phyloP scores from a whole-genome alignment of 2,113 vertebrate genomes.

The Hippocampus mohnikei region DNA sequence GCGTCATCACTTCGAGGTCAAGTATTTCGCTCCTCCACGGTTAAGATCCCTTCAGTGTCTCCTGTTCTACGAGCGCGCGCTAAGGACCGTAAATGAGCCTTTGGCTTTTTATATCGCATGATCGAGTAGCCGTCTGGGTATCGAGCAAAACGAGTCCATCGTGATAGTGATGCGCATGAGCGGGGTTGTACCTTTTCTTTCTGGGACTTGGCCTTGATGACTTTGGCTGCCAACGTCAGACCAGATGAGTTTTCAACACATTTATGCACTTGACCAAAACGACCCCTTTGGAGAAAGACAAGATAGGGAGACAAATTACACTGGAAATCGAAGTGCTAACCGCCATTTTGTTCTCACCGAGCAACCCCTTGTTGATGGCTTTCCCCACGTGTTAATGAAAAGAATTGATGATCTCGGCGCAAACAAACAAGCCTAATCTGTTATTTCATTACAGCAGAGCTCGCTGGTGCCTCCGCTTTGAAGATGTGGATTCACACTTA shows the following conservation, averaged over 20 bases:
- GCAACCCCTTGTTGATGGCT: background rate
- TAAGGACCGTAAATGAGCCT: conserved; percentile 28
- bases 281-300: conserved; percentile 73
- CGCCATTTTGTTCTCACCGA: background rate
- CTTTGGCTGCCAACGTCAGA: conserved; percentile 92
- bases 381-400: conserved; percentile 18
- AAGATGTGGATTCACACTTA: conserved; percentile 72
- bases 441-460: conserved; percentile 66
- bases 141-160: conserved; percentile 14
- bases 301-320: background rate
- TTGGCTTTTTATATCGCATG: conserved; percentile 42
- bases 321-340: background rate
- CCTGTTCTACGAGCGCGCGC: conserved; percentile 22
- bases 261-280: conserved; percentile 95
- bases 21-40: conserved; percentile 56
- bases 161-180: background rate
- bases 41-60: conserved; percentile 42
- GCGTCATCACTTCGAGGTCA: conserved; percentile 45
- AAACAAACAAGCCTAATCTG: conserved; percentile 40
- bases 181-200: conserved; percentile 86
- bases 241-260: conserved; percentile 94
- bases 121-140: conserved; percentile 12
- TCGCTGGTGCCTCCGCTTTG: conserved; percentile 59
- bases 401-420: conserved; percentile 25
- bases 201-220: conserved; percentile 83